A percentile compares a stretch with the other conserved stretches of the same genome.
Conservation (phyloP, 2,888 invertebrate genomes). For the Parnassius smintheus region DNA sequence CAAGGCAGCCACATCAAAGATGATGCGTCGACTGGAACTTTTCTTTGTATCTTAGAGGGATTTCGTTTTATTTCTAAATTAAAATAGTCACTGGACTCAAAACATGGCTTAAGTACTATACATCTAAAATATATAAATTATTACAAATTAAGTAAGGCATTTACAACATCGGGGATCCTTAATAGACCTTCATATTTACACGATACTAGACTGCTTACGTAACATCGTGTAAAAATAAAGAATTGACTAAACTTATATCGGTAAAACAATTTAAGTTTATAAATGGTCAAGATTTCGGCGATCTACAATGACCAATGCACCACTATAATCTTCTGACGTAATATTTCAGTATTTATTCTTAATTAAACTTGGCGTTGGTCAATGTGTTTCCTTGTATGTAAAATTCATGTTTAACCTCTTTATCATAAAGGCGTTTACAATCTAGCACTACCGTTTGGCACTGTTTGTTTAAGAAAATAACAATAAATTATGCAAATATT, state of each 20-base stretch:
- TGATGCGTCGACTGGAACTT: conserved; percentile 62
- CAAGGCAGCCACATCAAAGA: conserved; percentile 46
- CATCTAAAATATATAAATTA: conserved; percentile 82
- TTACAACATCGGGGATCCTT: conserved; percentile 79
- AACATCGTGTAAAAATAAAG: conserved; percentile 78
- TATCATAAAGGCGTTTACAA: conserved; percentile 71
- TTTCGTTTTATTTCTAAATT: conserved; percentile 73
- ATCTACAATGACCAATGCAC: conserved; percentile 71
- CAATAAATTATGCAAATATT: conserved; percentile 56
- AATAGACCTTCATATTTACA: conserved; percentile 73
- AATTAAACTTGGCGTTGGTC: conserved; percentile 66
- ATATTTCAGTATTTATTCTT: conserved; percentile 26
- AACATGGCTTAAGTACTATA: conserved; percentile 82
- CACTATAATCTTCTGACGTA: conserved; percentile 38
- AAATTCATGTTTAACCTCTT: conserved; percentile 60
- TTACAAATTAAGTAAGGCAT: conserved; percentile 82
- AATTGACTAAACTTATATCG: conserved; percentile 79
- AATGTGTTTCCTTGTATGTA: conserved; percentile 50
- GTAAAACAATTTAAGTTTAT: conserved; percentile 76
- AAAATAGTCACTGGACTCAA: conserved; percentile 81
- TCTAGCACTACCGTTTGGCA: conserved; percentile 80
- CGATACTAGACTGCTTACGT: conserved; percentile 65
- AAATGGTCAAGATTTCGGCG: conserved; percentile 81
- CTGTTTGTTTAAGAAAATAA: conserved; percentile 64
- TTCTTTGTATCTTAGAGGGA: conserved; percentile 57